Evolutionary conservation across 2,797 vertebrate species (phyloP), one percentile per base, ranked within the genome.

Genomic region (Artibeus lituratus): DNA sequence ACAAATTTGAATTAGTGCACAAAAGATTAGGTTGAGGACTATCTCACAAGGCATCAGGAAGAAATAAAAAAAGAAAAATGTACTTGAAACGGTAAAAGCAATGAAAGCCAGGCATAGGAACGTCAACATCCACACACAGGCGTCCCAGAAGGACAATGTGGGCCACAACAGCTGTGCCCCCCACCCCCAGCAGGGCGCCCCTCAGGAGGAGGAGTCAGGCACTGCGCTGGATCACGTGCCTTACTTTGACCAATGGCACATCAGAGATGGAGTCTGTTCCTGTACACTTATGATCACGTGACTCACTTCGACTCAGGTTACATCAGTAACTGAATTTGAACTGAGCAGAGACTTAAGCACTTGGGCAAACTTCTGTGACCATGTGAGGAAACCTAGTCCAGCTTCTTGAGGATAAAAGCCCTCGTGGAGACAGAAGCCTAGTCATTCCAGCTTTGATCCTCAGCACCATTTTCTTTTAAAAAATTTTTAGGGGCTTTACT

Each of bases 1-100:
- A 53, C 32, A 88, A 88, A 88, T 73, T 7, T 92, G 91, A 87
- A 92, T 85, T 69, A 35, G n/a, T 62, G 70, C 88, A 85, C n/a
- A 21, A 85, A 88, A 70, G 49, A 85, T 65, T 37, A 81, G 72
- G 12, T 21, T 37, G 19, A 88, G 59, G 57, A 86, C 89, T 53
- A 42, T 42, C 65, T 94, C n/a, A 72, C 32, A 77, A 94, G 47
- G 7, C 9, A 42, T 42, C 12, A 72, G 65, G 35, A 90, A 87
- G 49, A 84, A 72, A 73, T 18, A 57, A 51, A 83, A 37, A 47
- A 18, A 47, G 16, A 51, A 72, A 91, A 90, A 35, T 62, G 29
- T 9, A 29, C 24, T 11, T 35, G 53, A 76, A 88, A 88, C 62
- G 42, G 51, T 83, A 35, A 70, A 70, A 73, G 26, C 37, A 80